These are phyloP conservation scores for Graphium colonna DNA, from an alignment of 2,888 invertebrate genomes.

Conservation along the genomic window DNA sequence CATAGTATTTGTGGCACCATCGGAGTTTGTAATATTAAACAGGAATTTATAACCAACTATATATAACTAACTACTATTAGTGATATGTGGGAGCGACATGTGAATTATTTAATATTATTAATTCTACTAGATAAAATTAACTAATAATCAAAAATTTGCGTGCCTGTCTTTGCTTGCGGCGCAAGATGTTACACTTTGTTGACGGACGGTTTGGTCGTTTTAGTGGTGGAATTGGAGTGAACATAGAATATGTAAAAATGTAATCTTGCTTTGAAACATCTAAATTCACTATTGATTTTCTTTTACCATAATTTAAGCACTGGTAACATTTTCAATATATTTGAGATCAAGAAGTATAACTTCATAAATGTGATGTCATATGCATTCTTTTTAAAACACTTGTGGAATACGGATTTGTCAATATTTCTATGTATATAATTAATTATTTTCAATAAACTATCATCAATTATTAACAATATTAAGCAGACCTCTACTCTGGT, in stretches of 20 bases:
- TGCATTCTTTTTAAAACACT: too few species aligned
- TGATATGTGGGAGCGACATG: slow-evolving; percentile 29
- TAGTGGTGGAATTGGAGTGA: background rate
- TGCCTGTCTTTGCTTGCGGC: background rate
- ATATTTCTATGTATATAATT: too few species aligned
- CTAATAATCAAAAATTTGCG: background rate
- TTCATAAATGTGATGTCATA: background rate
- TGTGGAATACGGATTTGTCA: too few species aligned
- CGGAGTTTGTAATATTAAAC: slow-evolving; percentile 21
- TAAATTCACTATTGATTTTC: too few species aligned
- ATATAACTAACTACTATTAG: slow-evolving; percentile 22
- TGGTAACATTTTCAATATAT: background rate
- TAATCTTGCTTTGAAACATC: too few species aligned
- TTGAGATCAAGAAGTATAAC: background rate
- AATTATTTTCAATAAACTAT: slow-evolving; percentile 11
- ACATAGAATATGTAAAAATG: too few species aligned
- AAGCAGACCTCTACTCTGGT: slow-evolving; percentile 1
- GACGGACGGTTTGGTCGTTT: background rate
- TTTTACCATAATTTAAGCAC: too few species aligned
- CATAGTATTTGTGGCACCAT: slow-evolving; percentile 21
- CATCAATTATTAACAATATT: slow-evolving; percentile 12
- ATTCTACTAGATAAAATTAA: slow-evolving; percentile 5
- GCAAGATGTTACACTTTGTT: background rate
- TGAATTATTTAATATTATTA: slow-evolving; percentile 15
- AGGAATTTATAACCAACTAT: too few species aligned